Evolutionary conservation across 2,888 invertebrate genomes (phyloP).

Genomic region (Teleogryllus oceanicus): DNA sequence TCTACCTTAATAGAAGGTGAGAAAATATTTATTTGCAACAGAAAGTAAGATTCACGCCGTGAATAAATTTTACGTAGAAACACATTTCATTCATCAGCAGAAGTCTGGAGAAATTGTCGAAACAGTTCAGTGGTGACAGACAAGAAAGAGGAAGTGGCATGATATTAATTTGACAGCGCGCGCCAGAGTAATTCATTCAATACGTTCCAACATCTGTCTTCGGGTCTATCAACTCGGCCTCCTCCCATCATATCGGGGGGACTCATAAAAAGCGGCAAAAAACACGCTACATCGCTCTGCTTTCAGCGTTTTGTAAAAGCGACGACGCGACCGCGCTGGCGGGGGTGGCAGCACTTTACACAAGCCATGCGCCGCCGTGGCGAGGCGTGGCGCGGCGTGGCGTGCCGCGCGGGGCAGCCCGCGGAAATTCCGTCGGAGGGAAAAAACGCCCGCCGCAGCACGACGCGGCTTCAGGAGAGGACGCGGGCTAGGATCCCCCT

Average conservation of each 20-base stretch:
- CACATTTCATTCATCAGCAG: too few relatives aligned
- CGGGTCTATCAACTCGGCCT: neutral
- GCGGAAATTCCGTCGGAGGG: neutral
- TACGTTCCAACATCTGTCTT: slow-evolving; percentile 8
- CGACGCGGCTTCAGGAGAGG: neutral
- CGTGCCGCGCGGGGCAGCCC: neutral
- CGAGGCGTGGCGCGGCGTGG: too few relatives aligned
- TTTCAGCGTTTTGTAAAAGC: neutral
- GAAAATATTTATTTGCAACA: too few relatives aligned
- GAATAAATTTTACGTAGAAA: too few relatives aligned
- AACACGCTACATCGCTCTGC: neutral
- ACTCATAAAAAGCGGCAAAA: neutral
- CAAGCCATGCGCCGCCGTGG: neutral
- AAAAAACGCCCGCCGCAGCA: neutral
- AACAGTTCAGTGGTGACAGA: too few relatives aligned
- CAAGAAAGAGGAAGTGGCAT: too few relatives aligned
- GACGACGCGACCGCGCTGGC: too few relatives aligned
- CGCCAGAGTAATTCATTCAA: neutral
- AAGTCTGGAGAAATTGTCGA: too few relatives aligned
- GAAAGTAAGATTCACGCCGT: too few relatives aligned
- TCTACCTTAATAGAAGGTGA: too few relatives aligned
- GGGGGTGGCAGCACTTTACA: neutral
- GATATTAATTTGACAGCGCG: too few relatives aligned
- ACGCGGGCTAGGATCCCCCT: neutral
- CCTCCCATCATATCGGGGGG: neutral